Evolutionary conservation across 2,888 invertebrate species (phyloP).

Genomic region (Abrostola triplasia): DNA sequence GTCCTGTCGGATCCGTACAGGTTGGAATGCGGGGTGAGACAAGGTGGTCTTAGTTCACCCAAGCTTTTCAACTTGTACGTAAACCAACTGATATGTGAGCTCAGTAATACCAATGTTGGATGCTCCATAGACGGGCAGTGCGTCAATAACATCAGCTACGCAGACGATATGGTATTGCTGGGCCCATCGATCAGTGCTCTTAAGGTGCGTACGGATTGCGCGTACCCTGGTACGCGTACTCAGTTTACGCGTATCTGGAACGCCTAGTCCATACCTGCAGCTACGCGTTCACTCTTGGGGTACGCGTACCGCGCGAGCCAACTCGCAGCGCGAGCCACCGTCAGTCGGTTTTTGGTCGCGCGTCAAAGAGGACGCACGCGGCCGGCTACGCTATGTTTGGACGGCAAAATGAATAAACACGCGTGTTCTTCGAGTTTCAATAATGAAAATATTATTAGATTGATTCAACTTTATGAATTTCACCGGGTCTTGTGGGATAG

Average conservation of each 20-base stretch:
- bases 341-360: slow-evolving; percentile 53
- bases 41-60: background rate
- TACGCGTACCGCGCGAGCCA: slow-evolving; percentile 46
- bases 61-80: background rate
- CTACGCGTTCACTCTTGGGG: slow-evolving; percentile 46
- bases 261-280: slow-evolving; percentile 42
- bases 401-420: slow-evolving; percentile 48
- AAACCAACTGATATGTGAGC: background rate
- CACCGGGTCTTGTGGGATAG: slow-evolving; percentile 47
- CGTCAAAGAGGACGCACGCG: slow-evolving; percentile 49
- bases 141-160: background rate
- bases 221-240: slow-evolving; percentile 40
- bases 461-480: slow-evolving; percentile 53
- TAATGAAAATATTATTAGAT: slow-evolving; percentile 42
- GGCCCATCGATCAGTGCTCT: background rate
- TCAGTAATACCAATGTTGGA: background rate
- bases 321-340: slow-evolving; percentile 40
- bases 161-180: background rate
- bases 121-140: background rate
- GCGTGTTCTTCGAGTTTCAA: slow-evolving; percentile 39
- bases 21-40: too few species aligned
- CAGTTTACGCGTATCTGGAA: slow-evolving; percentile 44
- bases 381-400: slow-evolving; percentile 48
- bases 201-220: slow-evolving; percentile 40
- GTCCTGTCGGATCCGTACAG: background rate